phyloP scores from a whole-genome alignment of 2,888 invertebrate species.

The Eupelmus urozonus region DNA sequence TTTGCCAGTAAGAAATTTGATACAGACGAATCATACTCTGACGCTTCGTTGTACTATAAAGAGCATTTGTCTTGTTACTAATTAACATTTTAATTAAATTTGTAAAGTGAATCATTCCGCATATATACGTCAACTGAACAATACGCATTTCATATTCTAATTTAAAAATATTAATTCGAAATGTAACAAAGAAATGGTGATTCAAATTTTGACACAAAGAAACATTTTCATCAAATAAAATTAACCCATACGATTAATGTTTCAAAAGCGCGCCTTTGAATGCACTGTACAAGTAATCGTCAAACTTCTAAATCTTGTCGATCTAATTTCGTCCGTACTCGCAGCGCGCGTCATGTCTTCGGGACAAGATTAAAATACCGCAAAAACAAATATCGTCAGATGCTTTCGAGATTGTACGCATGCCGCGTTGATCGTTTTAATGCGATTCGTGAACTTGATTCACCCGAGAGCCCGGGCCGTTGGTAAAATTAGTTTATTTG shows the following conservation, averaged over 20 bases:
- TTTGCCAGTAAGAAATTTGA: neutral
- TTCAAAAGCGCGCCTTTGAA: slow-evolving; percentile 49
- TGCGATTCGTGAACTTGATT: slow-evolving; percentile 16
- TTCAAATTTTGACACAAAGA: neutral
- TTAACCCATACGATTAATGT: neutral
- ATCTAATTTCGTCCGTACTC: slow-evolving; percentile 57
- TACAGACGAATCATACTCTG: neutral
- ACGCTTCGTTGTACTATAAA: too few species aligned
- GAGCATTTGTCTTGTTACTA: too few species aligned
- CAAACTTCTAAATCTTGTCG: slow-evolving; percentile 57
- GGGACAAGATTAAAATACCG: slow-evolving; percentile 60
- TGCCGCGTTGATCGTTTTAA: slow-evolving; percentile 35
- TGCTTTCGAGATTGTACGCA: slow-evolving; percentile 52
- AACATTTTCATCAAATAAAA: neutral
- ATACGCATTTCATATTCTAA: too few species aligned
- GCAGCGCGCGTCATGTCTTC: slow-evolving; percentile 39
- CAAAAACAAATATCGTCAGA: slow-evolving; percentile 60
- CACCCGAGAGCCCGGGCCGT: neutral
- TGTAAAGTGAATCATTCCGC: too few species aligned
- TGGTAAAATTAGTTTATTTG: slow-evolving; percentile 24
- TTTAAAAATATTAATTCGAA: too few species aligned
- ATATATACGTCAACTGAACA: neutral
- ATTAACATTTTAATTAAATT: slow-evolving; percentile 3
- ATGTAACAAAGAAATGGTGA: neutral
- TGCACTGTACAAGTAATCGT: slow-evolving; percentile 55